Evolutionary conservation across 1,140 invertebrate genomes (phyloP).

Genomic region (Eriocheir sinensis): DNA sequence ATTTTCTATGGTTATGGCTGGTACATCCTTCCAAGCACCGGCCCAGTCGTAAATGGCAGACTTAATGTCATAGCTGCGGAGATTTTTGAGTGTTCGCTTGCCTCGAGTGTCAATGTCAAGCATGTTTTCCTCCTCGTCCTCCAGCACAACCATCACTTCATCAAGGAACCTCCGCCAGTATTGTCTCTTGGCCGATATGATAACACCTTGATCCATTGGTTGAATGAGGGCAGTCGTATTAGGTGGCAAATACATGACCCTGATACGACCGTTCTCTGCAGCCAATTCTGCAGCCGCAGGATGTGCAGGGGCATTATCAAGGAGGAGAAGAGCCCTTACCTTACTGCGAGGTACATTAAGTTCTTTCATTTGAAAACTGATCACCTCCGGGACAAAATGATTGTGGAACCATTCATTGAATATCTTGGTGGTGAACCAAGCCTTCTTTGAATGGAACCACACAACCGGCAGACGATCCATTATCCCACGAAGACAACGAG

Average conservation of each 20-base stretch:
- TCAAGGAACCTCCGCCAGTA: neutral
- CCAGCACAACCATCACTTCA: neutral
- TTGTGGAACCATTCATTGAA: neutral
- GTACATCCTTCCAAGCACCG: neutral
- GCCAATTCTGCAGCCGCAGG: neutral
- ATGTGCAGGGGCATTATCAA: neutral
- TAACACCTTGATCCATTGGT: neutral
- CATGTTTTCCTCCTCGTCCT: constrained; percentile 18
- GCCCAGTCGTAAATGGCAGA: neutral
- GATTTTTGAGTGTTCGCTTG: neutral
- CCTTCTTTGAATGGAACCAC: constrained; percentile 19
- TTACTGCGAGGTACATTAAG: neutral
- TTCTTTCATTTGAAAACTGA: neutral
- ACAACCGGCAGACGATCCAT: no score
- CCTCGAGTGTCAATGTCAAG: neutral
- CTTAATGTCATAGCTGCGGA: neutral
- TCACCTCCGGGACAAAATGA: neutral
- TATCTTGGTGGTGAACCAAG: constrained; percentile 2
- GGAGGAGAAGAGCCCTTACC: constrained; percentile 7
- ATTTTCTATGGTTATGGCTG: neutral
- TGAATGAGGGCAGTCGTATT: neutral
- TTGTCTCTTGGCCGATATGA: neutral
- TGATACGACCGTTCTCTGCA: neutral
- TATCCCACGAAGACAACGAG: no score
- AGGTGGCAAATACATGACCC: neutral